These are phyloP conservation scores for Manis javanica DNA, from an alignment of 2,797 vertebrate species.

Conservation along the genomic window DNA sequence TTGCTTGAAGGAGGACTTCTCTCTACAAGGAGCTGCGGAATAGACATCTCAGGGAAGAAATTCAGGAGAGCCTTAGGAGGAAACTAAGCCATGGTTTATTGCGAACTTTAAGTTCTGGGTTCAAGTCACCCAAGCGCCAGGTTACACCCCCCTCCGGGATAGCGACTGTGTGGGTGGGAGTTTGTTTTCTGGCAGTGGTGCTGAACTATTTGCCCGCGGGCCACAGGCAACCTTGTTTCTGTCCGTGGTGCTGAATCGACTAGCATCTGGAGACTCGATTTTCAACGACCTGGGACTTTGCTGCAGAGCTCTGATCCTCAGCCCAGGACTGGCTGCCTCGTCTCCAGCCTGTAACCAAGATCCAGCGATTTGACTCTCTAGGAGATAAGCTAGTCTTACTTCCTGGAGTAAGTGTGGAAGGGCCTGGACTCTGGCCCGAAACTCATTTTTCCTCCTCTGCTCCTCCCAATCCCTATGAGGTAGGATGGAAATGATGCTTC, in stretches of 20 bases:
- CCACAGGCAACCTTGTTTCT: not conserved
- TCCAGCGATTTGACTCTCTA: not conserved
- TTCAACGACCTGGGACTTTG: not conserved
- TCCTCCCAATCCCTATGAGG: not conserved
- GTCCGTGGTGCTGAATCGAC: not conserved
- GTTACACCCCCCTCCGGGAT: not conserved
- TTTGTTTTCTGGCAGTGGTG: not conserved
- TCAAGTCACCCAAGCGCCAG: not conserved
- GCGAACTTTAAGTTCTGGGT: not conserved
- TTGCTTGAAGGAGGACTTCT: not conserved
- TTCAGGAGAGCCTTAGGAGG: not conserved
- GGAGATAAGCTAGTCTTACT: not conserved
- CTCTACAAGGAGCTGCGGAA: not conserved
- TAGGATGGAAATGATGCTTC: not conserved
- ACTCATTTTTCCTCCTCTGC: not conserved
- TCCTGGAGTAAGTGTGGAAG: not conserved
- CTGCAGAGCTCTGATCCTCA: not conserved
- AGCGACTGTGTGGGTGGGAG: accelerated
- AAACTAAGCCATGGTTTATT: not conserved
- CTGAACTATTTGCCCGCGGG: not conserved
- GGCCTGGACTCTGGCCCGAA: not conserved
- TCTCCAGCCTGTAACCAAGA: not conserved
- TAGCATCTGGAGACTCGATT: not conserved
- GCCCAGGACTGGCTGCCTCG: not conserved
- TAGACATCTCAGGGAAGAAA: not conserved